phyloP scores from a whole-genome alignment of 2,113 vertebrate genomes.

The Pelvicachromis taeniatus region DNA sequence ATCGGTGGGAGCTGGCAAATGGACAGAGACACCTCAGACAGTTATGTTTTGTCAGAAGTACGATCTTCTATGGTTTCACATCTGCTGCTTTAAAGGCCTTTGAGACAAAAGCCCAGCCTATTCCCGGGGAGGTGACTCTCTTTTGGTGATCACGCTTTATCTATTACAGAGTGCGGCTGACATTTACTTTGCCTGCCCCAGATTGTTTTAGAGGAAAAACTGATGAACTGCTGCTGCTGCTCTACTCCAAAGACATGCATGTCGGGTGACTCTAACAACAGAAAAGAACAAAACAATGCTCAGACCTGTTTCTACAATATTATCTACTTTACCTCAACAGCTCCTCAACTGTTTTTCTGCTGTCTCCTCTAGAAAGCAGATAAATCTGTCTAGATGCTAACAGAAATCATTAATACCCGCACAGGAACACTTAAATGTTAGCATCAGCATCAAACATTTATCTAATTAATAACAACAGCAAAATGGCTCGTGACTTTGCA shows the following conservation, averaged over 20 bases:
- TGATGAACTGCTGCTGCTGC: neutral
- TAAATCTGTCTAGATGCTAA: neutral
- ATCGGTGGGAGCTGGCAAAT: slow-evolving; percentile 29
- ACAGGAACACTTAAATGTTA: neutral
- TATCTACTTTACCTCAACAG: no score
- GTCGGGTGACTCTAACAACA: neutral
- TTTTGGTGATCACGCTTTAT: slow-evolving; percentile 31
- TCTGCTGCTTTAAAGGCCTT: slow-evolving; percentile 26
- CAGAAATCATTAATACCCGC: neutral
- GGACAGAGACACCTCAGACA: slow-evolving; percentile 7
- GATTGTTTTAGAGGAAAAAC: neutral
- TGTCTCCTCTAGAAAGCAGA: neutral
- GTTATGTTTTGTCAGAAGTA: slow-evolving; percentile 10
- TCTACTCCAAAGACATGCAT: neutral
- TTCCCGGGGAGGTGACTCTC: neutral
- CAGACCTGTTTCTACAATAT: no score
- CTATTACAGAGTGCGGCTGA: slow-evolving; percentile 4
- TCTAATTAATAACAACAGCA: neutral
- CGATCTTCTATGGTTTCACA: slow-evolving; percentile 16
- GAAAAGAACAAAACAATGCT: neutral
- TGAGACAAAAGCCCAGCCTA: slow-evolving; percentile 5
- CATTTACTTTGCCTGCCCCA: neutral
- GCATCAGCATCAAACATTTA: neutral
- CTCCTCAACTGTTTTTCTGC: no score
- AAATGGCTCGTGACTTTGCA: slow-evolving; percentile 23